A percentile compares a stretch with the other conserved stretches of the same genome.
Conservation (phyloP, 2,888 invertebrate genomes). For the Drosophila meridiana region DNA sequence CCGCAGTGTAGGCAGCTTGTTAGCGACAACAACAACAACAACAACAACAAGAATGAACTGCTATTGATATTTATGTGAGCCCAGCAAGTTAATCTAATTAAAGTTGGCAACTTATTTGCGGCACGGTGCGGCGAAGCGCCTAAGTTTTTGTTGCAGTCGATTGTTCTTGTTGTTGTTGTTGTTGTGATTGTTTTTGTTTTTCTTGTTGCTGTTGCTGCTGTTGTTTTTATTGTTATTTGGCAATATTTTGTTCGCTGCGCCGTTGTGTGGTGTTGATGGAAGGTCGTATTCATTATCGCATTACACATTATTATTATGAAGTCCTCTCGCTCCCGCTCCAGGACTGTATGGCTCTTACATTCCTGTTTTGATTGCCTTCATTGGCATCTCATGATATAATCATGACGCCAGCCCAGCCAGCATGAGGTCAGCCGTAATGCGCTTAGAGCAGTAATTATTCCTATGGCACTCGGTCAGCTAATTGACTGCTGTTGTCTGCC, state of each 20-base stretch:
- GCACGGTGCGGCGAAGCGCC: slow-evolving; percentile 9
- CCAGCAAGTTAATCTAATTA: slow-evolving; percentile 67
- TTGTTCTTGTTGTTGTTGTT: neutral
- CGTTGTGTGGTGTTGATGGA: slow-evolving; percentile 15
- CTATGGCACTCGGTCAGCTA: slow-evolving; percentile 34
- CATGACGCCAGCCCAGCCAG: neutral
- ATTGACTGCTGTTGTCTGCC: slow-evolving; percentile 38
- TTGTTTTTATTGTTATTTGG: slow-evolving; percentile 15
- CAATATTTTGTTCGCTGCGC: slow-evolving; percentile 2
- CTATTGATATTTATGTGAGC: slow-evolving; percentile 44
- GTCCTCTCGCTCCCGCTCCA: neutral
- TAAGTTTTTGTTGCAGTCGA: slow-evolving; percentile 7
- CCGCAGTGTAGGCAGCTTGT: slow-evolving; percentile 16
- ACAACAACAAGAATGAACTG: slow-evolving; percentile 10
- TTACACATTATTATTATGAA: slow-evolving; percentile 38
- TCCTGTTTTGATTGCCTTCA: slow-evolving; percentile 28
- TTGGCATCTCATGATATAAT: slow-evolving; percentile 14
- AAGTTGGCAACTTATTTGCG: slow-evolving; percentile 52
- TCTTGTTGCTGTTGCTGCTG: slow-evolving; percentile 1
- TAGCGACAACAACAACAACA: slow-evolving; percentile 16
- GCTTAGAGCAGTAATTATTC: slow-evolving; percentile 41
- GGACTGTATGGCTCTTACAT: slow-evolving; percentile 5
- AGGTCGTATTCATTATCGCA: slow-evolving; percentile 43
- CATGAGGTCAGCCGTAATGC: slow-evolving; percentile 34
- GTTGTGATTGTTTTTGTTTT: slow-evolving; percentile 6